These are phyloP conservation scores for Perognathus longimembris DNA, from an alignment of 2,113 vertebrate genomes.

Conservation along the genomic window DNA sequence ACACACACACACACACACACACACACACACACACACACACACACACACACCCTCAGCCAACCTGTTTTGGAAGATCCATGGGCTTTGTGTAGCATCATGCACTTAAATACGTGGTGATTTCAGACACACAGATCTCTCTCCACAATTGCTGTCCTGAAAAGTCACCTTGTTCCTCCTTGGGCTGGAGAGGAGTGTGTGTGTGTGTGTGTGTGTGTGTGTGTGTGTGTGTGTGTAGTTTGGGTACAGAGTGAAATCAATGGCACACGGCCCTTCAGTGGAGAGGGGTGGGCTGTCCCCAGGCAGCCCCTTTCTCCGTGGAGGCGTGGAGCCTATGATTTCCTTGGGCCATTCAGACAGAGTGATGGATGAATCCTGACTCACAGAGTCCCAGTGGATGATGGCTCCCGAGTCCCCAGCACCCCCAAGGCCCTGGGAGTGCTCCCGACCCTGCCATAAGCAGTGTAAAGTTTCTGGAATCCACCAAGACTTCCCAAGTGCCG, in stretches of 20 bases:
- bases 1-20: no score
- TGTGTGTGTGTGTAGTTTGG: conserved; percentile 34
- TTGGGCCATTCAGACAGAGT: not conserved
- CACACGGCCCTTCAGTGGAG: conserved; percentile 70
- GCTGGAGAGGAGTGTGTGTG: no score
- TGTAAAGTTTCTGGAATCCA: not conserved
- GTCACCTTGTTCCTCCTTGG: conserved; percentile 56
- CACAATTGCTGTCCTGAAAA: not conserved
- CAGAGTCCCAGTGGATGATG: not conserved
- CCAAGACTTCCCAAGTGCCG: not conserved
- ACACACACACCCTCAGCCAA: not conserved
- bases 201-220: no score
- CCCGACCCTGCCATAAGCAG: not conserved
- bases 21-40: no score
- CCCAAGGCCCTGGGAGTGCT: not conserved
- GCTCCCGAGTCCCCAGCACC: not conserved
- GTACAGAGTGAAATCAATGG: conserved; percentile 75
- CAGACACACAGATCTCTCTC: conserved; percentile 24
- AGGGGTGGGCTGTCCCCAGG: conserved; percentile 45
- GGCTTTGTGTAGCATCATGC: not conserved
- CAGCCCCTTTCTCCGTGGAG: conserved; percentile 58
- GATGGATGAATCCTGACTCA: not conserved
- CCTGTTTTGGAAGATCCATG: not conserved
- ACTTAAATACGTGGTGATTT: not conserved
- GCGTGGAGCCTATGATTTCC: conserved; percentile 56